Conservation (phyloP, 2,113 vertebrate genomes). For the Oenanthe oenanthe region DNA sequence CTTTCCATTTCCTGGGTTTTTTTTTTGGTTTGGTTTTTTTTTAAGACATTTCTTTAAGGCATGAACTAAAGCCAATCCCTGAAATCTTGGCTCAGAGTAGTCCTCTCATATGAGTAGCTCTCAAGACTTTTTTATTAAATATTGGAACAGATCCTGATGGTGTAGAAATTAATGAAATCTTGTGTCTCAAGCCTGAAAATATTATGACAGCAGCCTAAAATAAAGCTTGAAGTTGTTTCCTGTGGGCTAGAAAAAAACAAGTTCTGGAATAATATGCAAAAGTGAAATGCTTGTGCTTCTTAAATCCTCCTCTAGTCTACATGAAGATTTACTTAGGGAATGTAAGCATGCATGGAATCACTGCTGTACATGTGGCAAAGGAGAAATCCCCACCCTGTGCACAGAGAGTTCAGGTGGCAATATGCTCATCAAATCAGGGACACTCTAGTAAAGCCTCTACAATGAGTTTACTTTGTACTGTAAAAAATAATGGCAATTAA, state of each 20-base stretch:
- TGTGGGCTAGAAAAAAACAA: not conserved
- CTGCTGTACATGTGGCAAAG: not conserved
- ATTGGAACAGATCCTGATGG: not conserved
- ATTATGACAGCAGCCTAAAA: not conserved
- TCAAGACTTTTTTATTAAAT: not conserved
- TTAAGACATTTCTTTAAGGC: not conserved
- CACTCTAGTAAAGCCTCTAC: not conserved
- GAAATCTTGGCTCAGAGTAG: not conserved
- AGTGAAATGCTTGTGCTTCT: not conserved
- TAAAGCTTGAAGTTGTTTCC: not conserved
- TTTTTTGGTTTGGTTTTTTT: not conserved
- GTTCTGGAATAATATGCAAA: not conserved
- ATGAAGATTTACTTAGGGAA: not conserved
- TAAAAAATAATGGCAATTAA: not conserved
- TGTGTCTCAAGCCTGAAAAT: not conserved
- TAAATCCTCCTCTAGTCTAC: not conserved
- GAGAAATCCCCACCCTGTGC: not conserved
- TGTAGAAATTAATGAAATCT: conserved; percentile 1
- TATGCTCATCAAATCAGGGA: not conserved
- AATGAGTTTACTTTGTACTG: not conserved
- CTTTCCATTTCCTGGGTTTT: not conserved
- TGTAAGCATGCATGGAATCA: not conserved
- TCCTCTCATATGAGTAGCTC: not conserved
- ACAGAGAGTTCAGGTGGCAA: not conserved
- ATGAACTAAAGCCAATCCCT: not conserved